Base-by-base conservation (phyloP, 2,888 invertebrate species). In the Nycteola revayana region DNA sequence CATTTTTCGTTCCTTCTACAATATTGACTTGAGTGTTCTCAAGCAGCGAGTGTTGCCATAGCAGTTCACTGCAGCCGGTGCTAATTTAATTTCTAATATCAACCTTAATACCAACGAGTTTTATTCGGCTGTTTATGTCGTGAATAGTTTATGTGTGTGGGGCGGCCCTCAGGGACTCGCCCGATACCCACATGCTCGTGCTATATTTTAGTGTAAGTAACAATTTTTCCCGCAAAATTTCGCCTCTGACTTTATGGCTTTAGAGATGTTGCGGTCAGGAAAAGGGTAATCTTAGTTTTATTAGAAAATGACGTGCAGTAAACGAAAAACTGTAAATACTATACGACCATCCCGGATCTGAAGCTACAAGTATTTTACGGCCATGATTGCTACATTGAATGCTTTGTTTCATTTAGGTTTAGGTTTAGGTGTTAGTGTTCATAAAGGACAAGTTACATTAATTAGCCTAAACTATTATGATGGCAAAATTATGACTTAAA, bases 11-110 rank as follows among this genome's bases (percentile, higher is more conserved):
- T 62, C 54, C 60, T 64, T 49, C 62, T 63, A 64, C 68, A 66
- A 72, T 78, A 78, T 77, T 75, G 70, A 71, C 66, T 63, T 48
- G 44, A 49, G 65, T 49, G 52, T 52, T 57, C 46, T 39, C 55
- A 59, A 61, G 60, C 58, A 61, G 60, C 57, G 47, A 60, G 46
- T 48, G 35, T 30, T 42, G 36, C 46, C 32, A 23, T 36, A 34
- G 23, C 33, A 28, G 44, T 49, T 40, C 54, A 49, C 46, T 47
- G 46, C 43, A 49, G 45, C 36, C 48, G 40, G 48, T 42, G 43
- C 52, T 55, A 47, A 49, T 48, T 53, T 53, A 44, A 53, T 49
- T 43, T 47, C 41, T 45, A 46, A 59, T 52, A 58, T 52, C 31
- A 36, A 46, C 33, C 52, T 47, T 49, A 51, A 51, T 49, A 43